phyloP scores from a whole-genome alignment of 2,113 vertebrate species.

The Cnemophilus loriae region DNA sequence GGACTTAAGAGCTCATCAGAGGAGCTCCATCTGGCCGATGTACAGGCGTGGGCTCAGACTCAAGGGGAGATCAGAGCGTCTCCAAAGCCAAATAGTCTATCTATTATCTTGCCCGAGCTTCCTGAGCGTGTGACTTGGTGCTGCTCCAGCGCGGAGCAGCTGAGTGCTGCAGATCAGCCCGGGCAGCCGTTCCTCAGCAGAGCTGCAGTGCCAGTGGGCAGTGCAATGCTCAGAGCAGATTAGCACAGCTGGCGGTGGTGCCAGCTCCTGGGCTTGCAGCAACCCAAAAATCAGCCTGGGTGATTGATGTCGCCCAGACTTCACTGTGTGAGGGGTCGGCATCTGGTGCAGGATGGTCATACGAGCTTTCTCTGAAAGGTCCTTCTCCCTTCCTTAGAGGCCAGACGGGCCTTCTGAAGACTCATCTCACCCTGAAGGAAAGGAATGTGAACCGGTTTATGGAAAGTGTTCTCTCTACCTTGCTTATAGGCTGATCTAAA shows the following conservation, averaged over 20 bases:
- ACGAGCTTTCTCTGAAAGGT: not conserved
- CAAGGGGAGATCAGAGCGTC: not conserved
- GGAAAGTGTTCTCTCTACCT: not conserved
- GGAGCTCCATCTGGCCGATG: not conserved
- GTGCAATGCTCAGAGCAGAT: not conserved
- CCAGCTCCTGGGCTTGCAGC: not conserved
- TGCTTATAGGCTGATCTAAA: not conserved
- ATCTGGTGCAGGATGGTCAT: not conserved
- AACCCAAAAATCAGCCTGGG: not conserved
- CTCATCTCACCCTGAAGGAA: not conserved
- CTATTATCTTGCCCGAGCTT: not conserved
- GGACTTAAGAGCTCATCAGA: not conserved
- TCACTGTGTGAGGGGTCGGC: not conserved
- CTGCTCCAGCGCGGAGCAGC: not conserved
- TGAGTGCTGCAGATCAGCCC: fast-evolving
- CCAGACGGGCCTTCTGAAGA: not conserved
- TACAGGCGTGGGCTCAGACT: not conserved
- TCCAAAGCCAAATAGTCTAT: not conserved
- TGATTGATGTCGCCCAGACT: not conserved
- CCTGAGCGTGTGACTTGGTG: not conserved
- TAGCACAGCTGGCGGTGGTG: not conserved
- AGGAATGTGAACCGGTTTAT: not conserved
- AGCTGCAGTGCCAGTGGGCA: not conserved
- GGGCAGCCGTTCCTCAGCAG: not conserved
- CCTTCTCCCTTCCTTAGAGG: not conserved